phyloP scores from a whole-genome alignment of 2,797 vertebrate genomes.

The Aythya fuligula region DNA sequence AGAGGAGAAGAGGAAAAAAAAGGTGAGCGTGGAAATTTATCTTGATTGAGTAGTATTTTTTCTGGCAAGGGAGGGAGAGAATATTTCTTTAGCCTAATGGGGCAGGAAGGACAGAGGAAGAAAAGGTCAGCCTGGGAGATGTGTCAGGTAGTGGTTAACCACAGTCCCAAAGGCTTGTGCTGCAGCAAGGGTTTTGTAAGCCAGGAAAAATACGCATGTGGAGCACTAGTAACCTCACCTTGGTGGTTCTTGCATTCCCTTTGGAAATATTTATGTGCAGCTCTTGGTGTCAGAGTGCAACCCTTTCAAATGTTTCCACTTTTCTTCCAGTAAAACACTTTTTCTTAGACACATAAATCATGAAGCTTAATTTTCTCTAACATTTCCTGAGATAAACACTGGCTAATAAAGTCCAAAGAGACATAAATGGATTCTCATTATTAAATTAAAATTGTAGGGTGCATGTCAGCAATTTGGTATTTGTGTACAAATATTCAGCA shows the following conservation, averaged over 20 bases:
- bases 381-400: background rate
- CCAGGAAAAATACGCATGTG: background rate
- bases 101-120: background rate
- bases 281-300: background rate
- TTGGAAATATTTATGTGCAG: background rate
- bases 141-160: background rate
- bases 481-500: conserved; percentile 50
- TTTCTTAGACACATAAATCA: background rate
- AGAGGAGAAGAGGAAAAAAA: background rate
- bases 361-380: background rate
- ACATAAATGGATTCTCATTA: background rate
- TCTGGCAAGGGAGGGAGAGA: background rate
- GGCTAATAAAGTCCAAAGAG: background rate
- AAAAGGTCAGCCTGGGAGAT: background rate
- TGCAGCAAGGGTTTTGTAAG: background rate
- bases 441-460: conserved; percentile 17
- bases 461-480: background rate
- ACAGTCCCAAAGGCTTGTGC: background rate
- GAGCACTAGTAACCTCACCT: background rate
- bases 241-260: background rate
- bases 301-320: background rate
- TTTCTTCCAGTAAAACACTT: background rate
- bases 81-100: background rate
- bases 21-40: background rate
- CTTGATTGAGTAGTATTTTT: no score